Evolutionary conservation across 2,113 vertebrate genomes (phyloP), one percentile per base, ranked within the genome.

Genomic region (Syngnathus scovelli): DNA sequence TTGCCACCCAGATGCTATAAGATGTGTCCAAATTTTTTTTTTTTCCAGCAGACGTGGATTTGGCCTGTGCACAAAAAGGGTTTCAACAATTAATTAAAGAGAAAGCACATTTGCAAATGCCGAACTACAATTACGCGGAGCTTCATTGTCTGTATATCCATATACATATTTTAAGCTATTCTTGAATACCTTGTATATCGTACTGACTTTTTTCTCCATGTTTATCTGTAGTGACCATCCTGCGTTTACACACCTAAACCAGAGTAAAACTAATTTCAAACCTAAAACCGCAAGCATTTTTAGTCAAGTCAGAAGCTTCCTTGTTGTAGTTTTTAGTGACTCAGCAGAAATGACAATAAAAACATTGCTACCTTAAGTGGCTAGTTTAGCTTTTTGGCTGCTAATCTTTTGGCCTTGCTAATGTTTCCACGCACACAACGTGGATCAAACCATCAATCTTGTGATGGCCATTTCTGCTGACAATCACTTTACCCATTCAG

Each of bases 381-480:
- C 12, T 56, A 36, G 55, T 5, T 56, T 56, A 33, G 13, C 55
- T 56, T 36, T 27, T 33, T 36, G 27, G 13, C 48, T 51, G 48
- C 7, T n/a, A 51, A n/a, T 19, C 19, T n/a, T 18, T 19, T n/a
- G n/a, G 19, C 48, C 48, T n/a, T 18, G 6, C 18, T n/a, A n/a
- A 51, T 51, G 48, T 51, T 8, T 19, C 19, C 18, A n/a, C 41
- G 12, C 36, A 36, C 23, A 27, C 33, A 58, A 15, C 18, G 13
- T 36, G 55, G 27, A 36, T 33, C 27, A 58, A 58, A 36, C 15
- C 27, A 33, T 58, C 27, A 64, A 23, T 49, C 54, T 78, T 65
- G 67, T 77, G 71, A 76, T 6, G 23, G 64, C 67, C 16, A 67
- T 70, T 75, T 72, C 23, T 61, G 54, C 60, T 33, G 16, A 43